phyloP scores from a whole-genome alignment of 2,113 vertebrate genomes.

The Thunnus thynnus region DNA sequence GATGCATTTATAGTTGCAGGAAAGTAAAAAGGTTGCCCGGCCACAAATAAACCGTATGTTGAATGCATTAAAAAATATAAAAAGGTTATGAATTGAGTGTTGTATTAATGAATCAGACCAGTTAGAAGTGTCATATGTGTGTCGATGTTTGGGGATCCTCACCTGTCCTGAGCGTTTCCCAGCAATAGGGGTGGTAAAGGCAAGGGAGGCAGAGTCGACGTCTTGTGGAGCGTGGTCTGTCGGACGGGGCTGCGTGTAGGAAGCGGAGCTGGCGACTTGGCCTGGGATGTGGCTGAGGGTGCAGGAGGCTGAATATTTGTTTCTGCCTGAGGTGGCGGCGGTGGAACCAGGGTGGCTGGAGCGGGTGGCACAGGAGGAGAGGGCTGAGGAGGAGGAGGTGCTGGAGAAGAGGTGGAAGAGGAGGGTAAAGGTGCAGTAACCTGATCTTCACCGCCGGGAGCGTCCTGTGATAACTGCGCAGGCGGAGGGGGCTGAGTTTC shows the following conservation, averaged over 20 bases:
- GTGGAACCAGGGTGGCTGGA: constrained; percentile 80
- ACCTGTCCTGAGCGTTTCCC: constrained; percentile 96
- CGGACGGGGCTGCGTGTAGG: constrained; percentile 86
- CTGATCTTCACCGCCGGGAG: constrained; percentile 55
- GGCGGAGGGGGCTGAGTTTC: constrained; percentile 66
- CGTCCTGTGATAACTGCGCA: constrained; percentile 71
- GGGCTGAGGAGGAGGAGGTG: constrained; percentile 85
- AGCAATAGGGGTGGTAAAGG: constrained; percentile 94
- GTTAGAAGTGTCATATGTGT: too few species aligned
- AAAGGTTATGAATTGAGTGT: background rate
- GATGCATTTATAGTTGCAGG: too few species aligned
- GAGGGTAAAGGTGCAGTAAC: constrained; percentile 45
- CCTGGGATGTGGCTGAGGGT: constrained; percentile 82
- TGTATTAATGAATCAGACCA: background rate
- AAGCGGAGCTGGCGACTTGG: constrained; percentile 88
- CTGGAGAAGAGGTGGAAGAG: constrained; percentile 72
- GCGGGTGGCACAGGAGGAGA: constrained; percentile 77
- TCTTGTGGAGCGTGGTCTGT: constrained; percentile 91
- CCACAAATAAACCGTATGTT: too few species aligned
- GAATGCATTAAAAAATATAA: background rate
- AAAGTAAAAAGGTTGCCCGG: too few species aligned
- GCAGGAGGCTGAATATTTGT: constrained; percentile 71
- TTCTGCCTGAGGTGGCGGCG: constrained; percentile 78
- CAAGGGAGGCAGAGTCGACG: constrained; percentile 94
- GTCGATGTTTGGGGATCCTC: constrained; percentile 63